These are phyloP conservation scores for Bubalus kerabau DNA, from an alignment of 2,113 vertebrate genomes.

Conservation along the genomic window DNA sequence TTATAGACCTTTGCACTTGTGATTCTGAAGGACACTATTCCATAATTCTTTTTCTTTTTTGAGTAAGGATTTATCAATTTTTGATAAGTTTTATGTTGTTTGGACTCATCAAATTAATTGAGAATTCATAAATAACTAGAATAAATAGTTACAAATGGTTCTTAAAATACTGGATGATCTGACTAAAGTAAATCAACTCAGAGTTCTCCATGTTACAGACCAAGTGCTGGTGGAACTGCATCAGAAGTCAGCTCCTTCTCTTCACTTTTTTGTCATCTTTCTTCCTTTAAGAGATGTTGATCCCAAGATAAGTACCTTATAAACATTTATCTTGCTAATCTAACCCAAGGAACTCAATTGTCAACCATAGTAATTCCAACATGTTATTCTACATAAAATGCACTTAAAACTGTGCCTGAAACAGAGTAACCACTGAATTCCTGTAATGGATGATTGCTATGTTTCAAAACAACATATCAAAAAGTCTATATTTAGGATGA, in stretches of 20 bases:
- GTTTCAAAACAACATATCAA: not conserved
- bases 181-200: not conserved
- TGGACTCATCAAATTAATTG: not conserved
- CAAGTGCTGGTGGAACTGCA: not conserved
- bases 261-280: not conserved
- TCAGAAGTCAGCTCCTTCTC: not conserved
- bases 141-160: not conserved
- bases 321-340: not conserved
- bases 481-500: not conserved
- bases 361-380: not conserved
- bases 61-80: not conserved
- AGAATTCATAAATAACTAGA: not conserved
- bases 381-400: not conserved
- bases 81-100: not conserved
- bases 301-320: not conserved
- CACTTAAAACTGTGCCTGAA: not conserved
- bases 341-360: not conserved
- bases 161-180: not conserved
- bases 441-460: not conserved
- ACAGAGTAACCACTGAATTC: not conserved
- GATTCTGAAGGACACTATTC: not conserved
- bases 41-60: not conserved
- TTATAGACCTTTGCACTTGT: not conserved
- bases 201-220: not conserved
- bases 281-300: not conserved